These are phyloP conservation scores for Picathartes gymnocephalus DNA, from an alignment of 2,113 vertebrate genomes.

Conservation along the genomic window DNA sequence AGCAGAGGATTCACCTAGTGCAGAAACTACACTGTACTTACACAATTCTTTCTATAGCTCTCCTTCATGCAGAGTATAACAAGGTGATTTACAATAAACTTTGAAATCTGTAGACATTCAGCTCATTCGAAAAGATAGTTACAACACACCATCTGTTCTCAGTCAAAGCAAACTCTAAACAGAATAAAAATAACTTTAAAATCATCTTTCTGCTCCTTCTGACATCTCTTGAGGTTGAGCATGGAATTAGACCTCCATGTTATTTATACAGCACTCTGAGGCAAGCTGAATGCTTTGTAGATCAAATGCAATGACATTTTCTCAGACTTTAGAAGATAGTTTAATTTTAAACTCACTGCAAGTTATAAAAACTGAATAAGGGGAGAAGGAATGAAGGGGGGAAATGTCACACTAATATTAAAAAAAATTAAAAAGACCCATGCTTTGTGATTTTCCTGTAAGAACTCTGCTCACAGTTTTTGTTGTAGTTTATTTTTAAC, in stretches of 20 bases:
- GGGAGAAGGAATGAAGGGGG: background rate
- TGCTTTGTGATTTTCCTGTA: background rate
- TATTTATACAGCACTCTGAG: conserved; percentile 24
- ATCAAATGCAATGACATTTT: conserved; percentile 7
- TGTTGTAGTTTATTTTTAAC: background rate
- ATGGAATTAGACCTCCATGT: conserved; percentile 9
- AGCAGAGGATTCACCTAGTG: background rate
- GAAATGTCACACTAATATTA: background rate
- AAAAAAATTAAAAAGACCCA: rapidly evolving
- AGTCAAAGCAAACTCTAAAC: background rate
- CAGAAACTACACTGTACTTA: background rate
- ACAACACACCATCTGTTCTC: background rate
- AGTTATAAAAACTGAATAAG: background rate
- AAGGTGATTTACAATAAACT: background rate
- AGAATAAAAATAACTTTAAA: conserved; percentile 39
- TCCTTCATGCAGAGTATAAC: background rate
- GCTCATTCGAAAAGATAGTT: background rate
- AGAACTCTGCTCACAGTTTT: background rate
- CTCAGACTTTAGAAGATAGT: background rate
- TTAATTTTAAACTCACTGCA: conserved; percentile 12
- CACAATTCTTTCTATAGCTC: background rate
- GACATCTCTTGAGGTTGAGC: background rate
- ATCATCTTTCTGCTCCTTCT: background rate
- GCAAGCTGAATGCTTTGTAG: background rate
- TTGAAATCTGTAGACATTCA: background rate